Evolutionary conservation across 2,888 invertebrate species (phyloP), one percentile per base, ranked within the genome.

Genomic region (Cenopis cana): DNA sequence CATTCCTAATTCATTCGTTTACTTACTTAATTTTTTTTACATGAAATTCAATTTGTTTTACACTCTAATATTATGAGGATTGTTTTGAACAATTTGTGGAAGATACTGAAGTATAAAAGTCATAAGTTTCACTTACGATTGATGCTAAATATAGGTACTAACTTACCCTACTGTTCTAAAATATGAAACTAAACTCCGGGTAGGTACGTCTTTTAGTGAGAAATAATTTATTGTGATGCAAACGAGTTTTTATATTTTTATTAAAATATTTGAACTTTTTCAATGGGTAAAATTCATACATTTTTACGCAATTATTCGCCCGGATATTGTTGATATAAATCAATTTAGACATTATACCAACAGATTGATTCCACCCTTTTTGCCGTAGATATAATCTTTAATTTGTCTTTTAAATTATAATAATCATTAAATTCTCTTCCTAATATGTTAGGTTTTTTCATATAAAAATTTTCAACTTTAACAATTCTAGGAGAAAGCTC

Each of bases 401-500:
- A 52, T 24, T 46, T 20, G 50, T 54, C 24, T 41, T 60, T 41
- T 33, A 59, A 64, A 70, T 60, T 14, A 70, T 68, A 52, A 60
- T 68, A 54, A 60, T 54, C 29, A 41, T 65, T 70, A 70, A 65
- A 70, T 54, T 70, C 65, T 60, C 54, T 60, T 70, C 41, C 65
- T 69, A 65, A 54, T n/a, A n/a, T 73, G 74, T 75, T 76, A 79
- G 61, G 73, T 56, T 73, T 69, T n/a, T 72, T 77, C 64, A 79
- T 78, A 76, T 78, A 76, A 78, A 74, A 80, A 74, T 76, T 79
- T 46, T 73, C 75, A 78, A 79, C 76, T 80, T 78, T 76, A 78
- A 76, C 86, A 85, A 89, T 77, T 81, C 89, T 91, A 89, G 81
- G 84, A 88, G 88, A 92, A 91, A 93, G 92, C 93, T 92, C 93